Conservation (phyloP, 2,888 invertebrate genomes). For the Euzophera pinguis region DNA sequence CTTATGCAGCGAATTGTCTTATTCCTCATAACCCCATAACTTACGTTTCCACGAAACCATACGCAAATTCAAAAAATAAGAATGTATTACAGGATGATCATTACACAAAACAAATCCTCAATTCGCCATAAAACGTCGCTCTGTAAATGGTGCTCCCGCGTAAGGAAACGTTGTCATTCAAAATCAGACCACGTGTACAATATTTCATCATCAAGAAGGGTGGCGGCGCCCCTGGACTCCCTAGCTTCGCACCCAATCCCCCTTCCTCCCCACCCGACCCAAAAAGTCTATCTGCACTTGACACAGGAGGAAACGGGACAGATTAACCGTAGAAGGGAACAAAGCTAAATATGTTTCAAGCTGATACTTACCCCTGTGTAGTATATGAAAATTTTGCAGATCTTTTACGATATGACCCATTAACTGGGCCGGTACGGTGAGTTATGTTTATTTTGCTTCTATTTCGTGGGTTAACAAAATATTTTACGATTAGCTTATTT, state of each 20-base stretch:
- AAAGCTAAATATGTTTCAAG: constrained; percentile 79
- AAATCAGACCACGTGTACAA: constrained; percentile 87
- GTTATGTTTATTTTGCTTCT: background rate
- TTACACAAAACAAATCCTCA: constrained; percentile 59
- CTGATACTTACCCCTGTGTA: constrained; percentile 68
- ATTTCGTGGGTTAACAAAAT: too few species aligned
- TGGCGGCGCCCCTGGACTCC: constrained; percentile 40
- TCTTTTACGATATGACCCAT: constrained; percentile 14
- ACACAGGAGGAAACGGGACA: constrained; percentile 79
- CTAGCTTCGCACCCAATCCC: constrained; percentile 33
- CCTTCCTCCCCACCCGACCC: constrained; percentile 54
- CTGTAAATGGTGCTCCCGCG: constrained; percentile 54
- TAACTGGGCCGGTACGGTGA: background rate
- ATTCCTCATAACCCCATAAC: background rate
- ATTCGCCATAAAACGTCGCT: constrained; percentile 71
- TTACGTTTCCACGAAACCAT: background rate
- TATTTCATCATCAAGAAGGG: constrained; percentile 84
- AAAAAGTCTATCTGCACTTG: constrained; percentile 80
- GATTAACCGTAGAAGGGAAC: constrained; percentile 79
- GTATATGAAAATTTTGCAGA: constrained; percentile 49
- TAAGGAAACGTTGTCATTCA: constrained; percentile 84
- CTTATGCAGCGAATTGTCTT: too few species aligned
- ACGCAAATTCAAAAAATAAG: constrained; percentile 27
- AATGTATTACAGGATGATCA: constrained; percentile 46
- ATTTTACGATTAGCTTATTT: too few species aligned